Base-by-base conservation (phyloP, 2,113 vertebrate genomes). In the Blennius ocellaris region DNA sequence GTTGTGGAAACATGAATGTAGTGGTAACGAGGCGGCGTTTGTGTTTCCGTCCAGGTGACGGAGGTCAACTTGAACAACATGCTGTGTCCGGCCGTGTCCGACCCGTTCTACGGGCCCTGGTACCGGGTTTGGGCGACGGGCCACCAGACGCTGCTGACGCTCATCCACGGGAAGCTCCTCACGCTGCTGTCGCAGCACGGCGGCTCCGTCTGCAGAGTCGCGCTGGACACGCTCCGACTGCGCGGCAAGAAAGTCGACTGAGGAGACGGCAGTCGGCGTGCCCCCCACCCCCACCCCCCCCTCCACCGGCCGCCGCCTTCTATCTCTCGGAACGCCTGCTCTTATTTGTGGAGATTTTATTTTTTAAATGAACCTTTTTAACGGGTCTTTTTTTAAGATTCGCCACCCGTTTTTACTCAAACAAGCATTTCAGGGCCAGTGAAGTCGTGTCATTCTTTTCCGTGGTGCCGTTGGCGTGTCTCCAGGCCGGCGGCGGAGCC, bases 11-110 rank as follows among this genome's bases (percentile, higher is more conserved):
- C 21, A 30, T 30, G 21, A 30, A 30, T 30, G 21, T 30, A 30
- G 21, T n/a, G n/a, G 21, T 30, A 30, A 30, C 21, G 21, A n/a
- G n/a, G 21, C 21, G 21, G 21, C 16, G 1, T 64, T 6, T 54
- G 21, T 17, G 2, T 49, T 12, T 6, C 8, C 38, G 51, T 41
- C 15, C 92, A 99, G 98, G 93, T 93, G 62, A 99, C 97, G 0
- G 96, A 99, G 92, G 98, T 99, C 86, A 99, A 99, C 90, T 92
- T 99, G 91, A 99, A 99, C 95, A 99, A 99, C 94, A 99, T 99
- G 97, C 90, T 99, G 86, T 99, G 98, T 83, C 98, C 98, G 37
- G 98, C 98, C 0, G 92, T 99, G 90, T 99, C 98, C 1, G 98
- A 99, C 70, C 98, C 98, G 52, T 99, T 99, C 69, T 99, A 98